phyloP scores from a whole-genome alignment of 2,888 invertebrate species.

The Andrena haemorrhoa region DNA sequence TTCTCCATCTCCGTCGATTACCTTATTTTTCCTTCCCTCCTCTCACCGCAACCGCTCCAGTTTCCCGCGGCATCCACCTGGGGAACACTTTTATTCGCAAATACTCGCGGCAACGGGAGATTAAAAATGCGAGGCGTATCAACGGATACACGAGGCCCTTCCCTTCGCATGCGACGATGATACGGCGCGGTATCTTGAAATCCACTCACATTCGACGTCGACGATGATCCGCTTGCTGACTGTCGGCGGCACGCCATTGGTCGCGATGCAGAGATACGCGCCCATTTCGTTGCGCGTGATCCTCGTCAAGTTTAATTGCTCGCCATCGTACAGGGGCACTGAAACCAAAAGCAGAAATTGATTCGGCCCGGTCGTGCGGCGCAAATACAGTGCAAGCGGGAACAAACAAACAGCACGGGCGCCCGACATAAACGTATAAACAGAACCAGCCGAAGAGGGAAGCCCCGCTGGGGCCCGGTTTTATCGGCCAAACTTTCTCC shows the following conservation, averaged over 20 bases:
- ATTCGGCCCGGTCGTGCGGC: constrained; percentile 61
- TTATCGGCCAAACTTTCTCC: constrained; percentile 43
- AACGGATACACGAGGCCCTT: background rate
- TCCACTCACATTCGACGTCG: constrained; percentile 94
- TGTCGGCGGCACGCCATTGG: constrained; percentile 95
- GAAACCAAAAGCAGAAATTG: constrained; percentile 83
- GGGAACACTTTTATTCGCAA: constrained; percentile 3
- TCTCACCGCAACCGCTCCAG: background rate
- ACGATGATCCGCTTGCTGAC: constrained; percentile 96
- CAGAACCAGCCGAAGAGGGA: constrained; percentile 46
- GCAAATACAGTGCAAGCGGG: constrained; percentile 49
- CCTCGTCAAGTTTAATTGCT: constrained; percentile 93
- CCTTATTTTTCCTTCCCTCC: background rate
- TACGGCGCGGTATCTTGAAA: constrained; percentile 9
- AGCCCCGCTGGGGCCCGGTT: constrained; percentile 18
- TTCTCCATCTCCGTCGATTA: constrained; percentile 1
- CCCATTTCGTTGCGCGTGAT: constrained; percentile 96
- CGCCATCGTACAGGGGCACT: constrained; percentile 94
- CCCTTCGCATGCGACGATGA: background rate
- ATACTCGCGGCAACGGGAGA: background rate
- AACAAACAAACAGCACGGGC: constrained; percentile 50
- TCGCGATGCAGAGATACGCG: constrained; percentile 93
- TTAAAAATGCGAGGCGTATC: constrained; percentile 7
- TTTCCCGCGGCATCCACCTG: background rate
- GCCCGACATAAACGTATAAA: constrained; percentile 60